Conservation (phyloP, 2,888 invertebrate species). For the Acanthococcus lagerstroemiae region DNA sequence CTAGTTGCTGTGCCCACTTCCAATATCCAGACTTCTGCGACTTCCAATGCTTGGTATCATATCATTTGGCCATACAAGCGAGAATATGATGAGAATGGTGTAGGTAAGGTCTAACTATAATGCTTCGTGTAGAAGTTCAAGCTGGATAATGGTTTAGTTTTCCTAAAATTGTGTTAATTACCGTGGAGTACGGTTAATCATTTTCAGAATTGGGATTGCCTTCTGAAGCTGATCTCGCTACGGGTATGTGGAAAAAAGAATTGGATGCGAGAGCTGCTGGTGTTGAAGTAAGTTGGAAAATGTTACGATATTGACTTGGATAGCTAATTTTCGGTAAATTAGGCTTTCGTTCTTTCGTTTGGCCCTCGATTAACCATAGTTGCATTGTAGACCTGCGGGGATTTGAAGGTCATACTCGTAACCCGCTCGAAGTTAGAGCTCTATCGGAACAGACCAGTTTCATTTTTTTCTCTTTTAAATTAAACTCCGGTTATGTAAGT, state of each 20-base stretch:
- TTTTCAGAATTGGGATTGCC: slow-evolving; percentile 47
- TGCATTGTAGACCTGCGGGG: background rate
- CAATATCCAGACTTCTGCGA: too few relatives aligned
- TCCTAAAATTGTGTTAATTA: background rate
- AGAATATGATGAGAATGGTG: background rate
- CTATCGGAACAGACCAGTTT: background rate
- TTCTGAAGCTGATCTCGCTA: slow-evolving; percentile 84
- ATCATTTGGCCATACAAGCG: too few relatives aligned
- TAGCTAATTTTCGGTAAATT: too few relatives aligned
- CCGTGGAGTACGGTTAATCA: background rate
- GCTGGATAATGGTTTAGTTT: background rate
- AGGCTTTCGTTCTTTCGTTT: too few relatives aligned
- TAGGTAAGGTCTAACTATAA: background rate
- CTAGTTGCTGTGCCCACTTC: too few relatives aligned
- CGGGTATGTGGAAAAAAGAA: slow-evolving; percentile 76
- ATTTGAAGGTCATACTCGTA: background rate
- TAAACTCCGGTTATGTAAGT: too few relatives aligned
- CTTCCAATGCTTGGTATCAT: too few relatives aligned
- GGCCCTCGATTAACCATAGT: too few relatives aligned
- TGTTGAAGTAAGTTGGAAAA: background rate
- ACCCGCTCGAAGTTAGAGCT: too few relatives aligned
- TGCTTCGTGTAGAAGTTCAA: background rate
- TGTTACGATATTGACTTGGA: background rate
- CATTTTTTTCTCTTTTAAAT: background rate
- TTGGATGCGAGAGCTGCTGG: background rate